Conservation (phyloP, 2,888 invertebrate species). For the Phragmatobia fuliginosa region DNA sequence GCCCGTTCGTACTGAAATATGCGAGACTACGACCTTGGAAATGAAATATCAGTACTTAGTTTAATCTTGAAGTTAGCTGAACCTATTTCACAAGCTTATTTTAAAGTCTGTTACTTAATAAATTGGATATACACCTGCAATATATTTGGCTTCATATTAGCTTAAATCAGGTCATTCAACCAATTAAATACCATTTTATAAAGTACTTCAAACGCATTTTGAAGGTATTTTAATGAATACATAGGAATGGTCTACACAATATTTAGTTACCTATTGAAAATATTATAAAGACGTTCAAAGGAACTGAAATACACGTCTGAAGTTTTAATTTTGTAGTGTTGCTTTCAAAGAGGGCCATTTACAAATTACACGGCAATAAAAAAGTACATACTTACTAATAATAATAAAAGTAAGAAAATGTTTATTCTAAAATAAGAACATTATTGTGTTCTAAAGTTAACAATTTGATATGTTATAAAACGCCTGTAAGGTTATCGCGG, state of each 20-base stretch:
- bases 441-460: too few species aligned
- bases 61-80: background rate
- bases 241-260: background rate
- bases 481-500: too few species aligned
- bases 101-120: constrained; percentile 32
- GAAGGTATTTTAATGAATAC: background rate
- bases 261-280: background rate
- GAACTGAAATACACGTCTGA: background rate
- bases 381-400: too few species aligned
- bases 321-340: background rate
- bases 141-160: constrained; percentile 36
- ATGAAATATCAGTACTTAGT: background rate
- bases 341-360: background rate
- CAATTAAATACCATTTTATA: background rate
- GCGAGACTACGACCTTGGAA: too few species aligned
- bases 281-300: background rate
- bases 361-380: background rate
- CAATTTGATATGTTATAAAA: too few species aligned
- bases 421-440: too few species aligned
- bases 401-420: too few species aligned
- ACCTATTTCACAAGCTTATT: constrained; percentile 5
- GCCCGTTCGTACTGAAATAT: too few species aligned
- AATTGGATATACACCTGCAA: constrained; percentile 41
- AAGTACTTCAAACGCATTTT: constrained; percentile 1
- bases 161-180: constrained; percentile 24